Percentiles rank a stretch among this genome's conserved stretches.
Conservation (phyloP, 2,113 vertebrate genomes). For the Speoplatyrhinus poulsoni region DNA sequence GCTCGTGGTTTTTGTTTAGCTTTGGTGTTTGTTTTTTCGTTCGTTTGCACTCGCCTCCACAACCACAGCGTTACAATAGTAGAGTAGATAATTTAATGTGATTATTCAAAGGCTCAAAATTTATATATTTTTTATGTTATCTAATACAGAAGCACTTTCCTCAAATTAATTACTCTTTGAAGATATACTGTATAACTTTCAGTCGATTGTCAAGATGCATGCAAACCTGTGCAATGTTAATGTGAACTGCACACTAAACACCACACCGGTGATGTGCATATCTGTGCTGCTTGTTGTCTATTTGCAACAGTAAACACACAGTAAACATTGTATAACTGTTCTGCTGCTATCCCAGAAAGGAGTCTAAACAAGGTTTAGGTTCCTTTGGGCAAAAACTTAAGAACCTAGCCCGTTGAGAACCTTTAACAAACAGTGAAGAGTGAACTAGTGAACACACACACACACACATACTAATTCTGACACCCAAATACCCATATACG, state of each 20-base stretch:
- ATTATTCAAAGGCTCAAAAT: no score
- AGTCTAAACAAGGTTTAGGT: constrained; percentile 37
- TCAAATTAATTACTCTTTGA: no score
- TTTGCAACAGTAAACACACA: constrained; percentile 25
- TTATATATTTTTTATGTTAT: no score
- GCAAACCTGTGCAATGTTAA: neutral
- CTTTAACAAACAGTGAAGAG: constrained; percentile 9
- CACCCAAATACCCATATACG: constrained; percentile 47
- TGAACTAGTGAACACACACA: constrained; percentile 46
- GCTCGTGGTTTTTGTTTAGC: no score
- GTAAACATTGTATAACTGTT: constrained; percentile 25
- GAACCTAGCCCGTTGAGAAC: constrained; percentile 35
- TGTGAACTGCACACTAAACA: neutral
- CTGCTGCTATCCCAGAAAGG: constrained; percentile 13
- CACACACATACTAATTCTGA: constrained; percentile 37
- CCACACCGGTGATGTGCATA: neutral
- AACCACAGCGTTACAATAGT: no score
- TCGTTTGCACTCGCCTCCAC: no score
- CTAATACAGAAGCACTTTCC: no score
- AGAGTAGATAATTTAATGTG: no score
- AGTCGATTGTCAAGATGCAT: neutral
- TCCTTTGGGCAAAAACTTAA: constrained; percentile 43
- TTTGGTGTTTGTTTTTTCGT: no score
- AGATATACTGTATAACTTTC: no score
- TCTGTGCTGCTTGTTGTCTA: constrained; percentile 4